phyloP scores from a whole-genome alignment of 2,113 vertebrate genomes.

The Rousettus leschenaultii region DNA sequence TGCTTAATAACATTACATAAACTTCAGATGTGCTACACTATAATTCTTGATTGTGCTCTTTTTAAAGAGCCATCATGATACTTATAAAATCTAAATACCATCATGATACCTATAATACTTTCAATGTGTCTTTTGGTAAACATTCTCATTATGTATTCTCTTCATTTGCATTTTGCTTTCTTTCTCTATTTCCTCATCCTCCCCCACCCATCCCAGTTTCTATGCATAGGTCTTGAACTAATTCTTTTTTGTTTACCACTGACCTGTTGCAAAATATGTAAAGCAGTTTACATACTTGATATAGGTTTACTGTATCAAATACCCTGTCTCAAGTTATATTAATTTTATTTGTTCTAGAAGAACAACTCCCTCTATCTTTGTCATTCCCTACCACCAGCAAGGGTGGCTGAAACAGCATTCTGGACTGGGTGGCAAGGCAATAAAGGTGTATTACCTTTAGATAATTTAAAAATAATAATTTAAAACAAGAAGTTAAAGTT shows the following conservation, averaged over 20 bases:
- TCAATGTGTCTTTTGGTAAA: background rate
- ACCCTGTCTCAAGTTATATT: background rate
- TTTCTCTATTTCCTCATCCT: background rate
- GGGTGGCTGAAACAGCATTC: background rate
- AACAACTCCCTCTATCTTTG: conserved; percentile 11
- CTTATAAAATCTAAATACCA: background rate
- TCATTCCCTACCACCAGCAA: background rate
- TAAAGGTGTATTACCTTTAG: background rate
- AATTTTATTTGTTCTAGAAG: background rate
- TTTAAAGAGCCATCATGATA: background rate
- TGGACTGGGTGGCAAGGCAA: background rate
- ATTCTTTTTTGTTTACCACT: background rate
- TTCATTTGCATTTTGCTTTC: background rate
- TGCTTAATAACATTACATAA: background rate
- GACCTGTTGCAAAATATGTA: background rate
- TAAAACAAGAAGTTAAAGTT: background rate
- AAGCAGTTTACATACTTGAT: background rate
- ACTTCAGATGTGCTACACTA: background rate
- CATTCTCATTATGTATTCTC: background rate
- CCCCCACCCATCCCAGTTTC: background rate
- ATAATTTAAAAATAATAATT: conserved; percentile 21
- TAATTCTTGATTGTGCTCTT: background rate
- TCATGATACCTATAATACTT: background rate
- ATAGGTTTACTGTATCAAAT: background rate
- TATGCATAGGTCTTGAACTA: background rate